Percentiles rank a stretch among this genome's conserved stretches.
These are phyloP conservation scores for Urophycis tenuis DNA, from an alignment of 2,797 vertebrate genomes.

Conservation along the genomic window DNA sequence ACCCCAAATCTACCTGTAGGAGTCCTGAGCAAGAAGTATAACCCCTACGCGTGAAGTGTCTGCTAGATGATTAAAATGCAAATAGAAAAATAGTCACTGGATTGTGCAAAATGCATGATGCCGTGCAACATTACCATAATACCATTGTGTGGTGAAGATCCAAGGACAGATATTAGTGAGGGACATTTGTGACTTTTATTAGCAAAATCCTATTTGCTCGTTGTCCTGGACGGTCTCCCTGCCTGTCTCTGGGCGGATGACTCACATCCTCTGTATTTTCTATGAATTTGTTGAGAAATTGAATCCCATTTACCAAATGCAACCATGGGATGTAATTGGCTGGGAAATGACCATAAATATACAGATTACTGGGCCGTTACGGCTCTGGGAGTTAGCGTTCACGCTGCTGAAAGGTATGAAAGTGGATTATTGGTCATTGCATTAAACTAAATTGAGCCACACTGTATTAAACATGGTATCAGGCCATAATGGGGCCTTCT, in stretches of 20 bases:
- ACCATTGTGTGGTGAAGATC: not conserved
- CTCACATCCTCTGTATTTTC: conserved; percentile 41
- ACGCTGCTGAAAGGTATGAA: conserved; percentile 51
- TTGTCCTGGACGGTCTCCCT: conserved; percentile 1
- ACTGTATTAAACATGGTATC: conserved; percentile 35
- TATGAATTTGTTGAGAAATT: conserved; percentile 36
- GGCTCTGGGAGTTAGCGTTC: conserved; percentile 30
- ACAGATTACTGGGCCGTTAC: conserved; percentile 48
- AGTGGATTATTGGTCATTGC: conserved; percentile 55
- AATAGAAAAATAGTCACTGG: not conserved
- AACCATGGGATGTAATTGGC: conserved; percentile 53
- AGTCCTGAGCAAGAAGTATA: not conserved
- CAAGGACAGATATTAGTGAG: not conserved
- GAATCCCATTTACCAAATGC: conserved; percentile 46
- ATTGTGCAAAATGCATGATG: not conserved
- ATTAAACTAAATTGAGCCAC: conserved; percentile 41
- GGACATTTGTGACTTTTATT: not conserved
- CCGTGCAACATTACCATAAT: not conserved
- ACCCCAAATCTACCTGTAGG: not conserved
- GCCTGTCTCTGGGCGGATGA: conserved; percentile 15
- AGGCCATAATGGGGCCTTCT: conserved; percentile 8
- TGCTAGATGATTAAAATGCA: no score
- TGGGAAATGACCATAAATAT: conserved; percentile 58
- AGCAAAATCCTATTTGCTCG: not conserved
- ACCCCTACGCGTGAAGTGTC: not conserved